These are phyloP conservation scores for Etia nguti DNA, from an alignment of 2,113 vertebrate genomes.

Conservation along the genomic window DNA sequence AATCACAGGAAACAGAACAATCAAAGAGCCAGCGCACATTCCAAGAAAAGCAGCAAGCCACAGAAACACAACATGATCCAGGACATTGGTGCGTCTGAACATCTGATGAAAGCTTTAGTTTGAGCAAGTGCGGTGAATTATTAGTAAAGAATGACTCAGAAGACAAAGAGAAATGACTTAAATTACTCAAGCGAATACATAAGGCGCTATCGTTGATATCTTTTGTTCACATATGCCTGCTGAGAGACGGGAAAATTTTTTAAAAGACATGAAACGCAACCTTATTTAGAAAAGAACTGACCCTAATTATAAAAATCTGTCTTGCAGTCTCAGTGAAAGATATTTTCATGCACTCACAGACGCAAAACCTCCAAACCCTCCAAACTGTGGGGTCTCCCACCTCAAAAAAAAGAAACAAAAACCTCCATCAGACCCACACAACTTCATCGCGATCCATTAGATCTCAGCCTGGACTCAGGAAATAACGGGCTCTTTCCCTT, in stretches of 20 bases:
- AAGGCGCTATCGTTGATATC: neutral
- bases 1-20: slow-evolving; percentile 77
- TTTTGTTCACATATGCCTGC: neutral
- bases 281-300: slow-evolving; percentile 4
- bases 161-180: slow-evolving; percentile 1
- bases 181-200: neutral
- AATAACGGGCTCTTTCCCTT: slow-evolving; percentile 47
- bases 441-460: slow-evolving; percentile 27
- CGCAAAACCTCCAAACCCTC: neutral
- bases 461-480: slow-evolving; percentile 42
- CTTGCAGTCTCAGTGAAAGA: neutral
- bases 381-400: slow-evolving; percentile 12
- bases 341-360: slow-evolving; percentile 20
- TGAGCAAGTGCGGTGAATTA: slow-evolving; percentile 2
- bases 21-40: slow-evolving; percentile 69
- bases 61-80: slow-evolving; percentile 62
- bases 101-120: slow-evolving; percentile 47
- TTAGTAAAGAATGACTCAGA: neutral
- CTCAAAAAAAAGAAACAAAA: neutral
- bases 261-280: neutral
- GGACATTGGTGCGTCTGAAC: slow-evolving; percentile 36
- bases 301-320: slow-evolving; percentile 11
- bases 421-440: slow-evolving; percentile 20
- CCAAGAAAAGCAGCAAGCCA: slow-evolving; percentile 70
- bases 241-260: neutral